Percentiles rank a stretch among this genome's conserved stretches.
Conservation (phyloP, 2,888 invertebrate species). For the Drosophila niveifrons region DNA sequence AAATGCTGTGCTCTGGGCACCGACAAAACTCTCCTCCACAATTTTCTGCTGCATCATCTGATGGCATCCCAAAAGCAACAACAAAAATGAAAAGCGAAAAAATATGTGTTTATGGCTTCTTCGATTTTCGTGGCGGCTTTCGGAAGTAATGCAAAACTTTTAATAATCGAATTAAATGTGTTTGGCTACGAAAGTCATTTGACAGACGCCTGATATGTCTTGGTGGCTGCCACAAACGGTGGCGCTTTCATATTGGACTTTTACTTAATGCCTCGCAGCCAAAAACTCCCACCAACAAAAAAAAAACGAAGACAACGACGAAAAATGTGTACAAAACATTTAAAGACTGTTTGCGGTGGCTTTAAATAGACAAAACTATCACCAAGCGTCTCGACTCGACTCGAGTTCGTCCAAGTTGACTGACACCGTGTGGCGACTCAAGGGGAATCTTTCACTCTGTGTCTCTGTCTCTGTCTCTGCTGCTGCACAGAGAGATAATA, state of each 20-base stretch:
- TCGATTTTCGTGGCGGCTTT: conserved; percentile 34
- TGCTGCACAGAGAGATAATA: conserved; percentile 62
- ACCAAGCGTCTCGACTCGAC: conserved; percentile 40
- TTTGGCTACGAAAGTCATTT: conserved; percentile 72
- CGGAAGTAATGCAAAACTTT: conserved; percentile 81
- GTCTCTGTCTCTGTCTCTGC: neutral
- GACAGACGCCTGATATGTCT: conserved; percentile 43
- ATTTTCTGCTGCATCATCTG: conserved; percentile 69
- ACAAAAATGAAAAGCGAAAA: neutral
- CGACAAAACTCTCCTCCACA: conserved; percentile 37
- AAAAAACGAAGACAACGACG: conserved; percentile 25
- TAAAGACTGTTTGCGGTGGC: conserved; percentile 41
- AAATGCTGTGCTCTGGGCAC: conserved; percentile 29
- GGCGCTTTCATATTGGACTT: conserved; percentile 76
- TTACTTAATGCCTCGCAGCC: conserved; percentile 73
- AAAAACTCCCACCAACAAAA: conserved; percentile 48
- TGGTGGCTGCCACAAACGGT: conserved; percentile 39
- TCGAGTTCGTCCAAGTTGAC: conserved; percentile 24
- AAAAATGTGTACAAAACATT: conserved; percentile 31
- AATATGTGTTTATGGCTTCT: conserved; percentile 43
- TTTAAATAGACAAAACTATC: conserved; percentile 69
- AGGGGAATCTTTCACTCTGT: conserved; percentile 41
- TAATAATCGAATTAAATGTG: conserved; percentile 80
- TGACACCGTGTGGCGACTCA: conserved; percentile 12
- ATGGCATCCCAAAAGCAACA: conserved; percentile 24